Base-by-base conservation (phyloP, 2,113 vertebrate species). In the Tinamus guttatus region DNA sequence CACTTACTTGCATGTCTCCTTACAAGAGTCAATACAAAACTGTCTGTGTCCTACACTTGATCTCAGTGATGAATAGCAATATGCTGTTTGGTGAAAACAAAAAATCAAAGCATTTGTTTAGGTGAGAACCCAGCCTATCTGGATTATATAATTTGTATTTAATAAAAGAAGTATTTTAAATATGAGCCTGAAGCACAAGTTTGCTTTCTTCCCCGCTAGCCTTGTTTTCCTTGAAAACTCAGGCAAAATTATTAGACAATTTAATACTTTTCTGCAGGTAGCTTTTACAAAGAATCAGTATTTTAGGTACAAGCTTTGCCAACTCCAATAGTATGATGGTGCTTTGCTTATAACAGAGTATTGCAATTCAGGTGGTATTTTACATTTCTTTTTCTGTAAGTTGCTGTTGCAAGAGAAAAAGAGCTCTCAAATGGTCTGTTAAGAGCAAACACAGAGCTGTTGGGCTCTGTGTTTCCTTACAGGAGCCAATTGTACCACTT, bases 1-100 rank as follows among this genome's bases (percentile, higher is more conserved):
- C 30, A 97, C 98, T 98, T 85, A 98, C 98, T 98, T 98, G 98
- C 98, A 98, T 0, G 98, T 98, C 77, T 98, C 98, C 78, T 98
- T 98, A n/a, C 98, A 98, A 25, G 96, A 86, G 25, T 88, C 56
- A 49, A 98, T 98, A 68, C 98, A 98, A 16, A 87, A 87, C 97
- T 98, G 97, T 21, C 98, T 91, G 68, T 97, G 94, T 1, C 40
- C 54, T 81, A 97, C 69, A 9, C 89, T 98, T 13, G 89, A 88
- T 43, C 95, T 94, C 87, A 98, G 96, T 1, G 25, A 87, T 3
- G 96, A 98, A 62, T 98, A 98, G 95, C 98, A 98, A 10, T 97
- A 96, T 3, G 97, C 98, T 98, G 97, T 12, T 43, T 32, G 49
- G 82, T 13, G 52, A 64, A 38, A 49, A 79, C 49, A 75, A 56